Conservation (phyloP, 2,888 invertebrate genomes). For the Sphecodes monilicornis region DNA sequence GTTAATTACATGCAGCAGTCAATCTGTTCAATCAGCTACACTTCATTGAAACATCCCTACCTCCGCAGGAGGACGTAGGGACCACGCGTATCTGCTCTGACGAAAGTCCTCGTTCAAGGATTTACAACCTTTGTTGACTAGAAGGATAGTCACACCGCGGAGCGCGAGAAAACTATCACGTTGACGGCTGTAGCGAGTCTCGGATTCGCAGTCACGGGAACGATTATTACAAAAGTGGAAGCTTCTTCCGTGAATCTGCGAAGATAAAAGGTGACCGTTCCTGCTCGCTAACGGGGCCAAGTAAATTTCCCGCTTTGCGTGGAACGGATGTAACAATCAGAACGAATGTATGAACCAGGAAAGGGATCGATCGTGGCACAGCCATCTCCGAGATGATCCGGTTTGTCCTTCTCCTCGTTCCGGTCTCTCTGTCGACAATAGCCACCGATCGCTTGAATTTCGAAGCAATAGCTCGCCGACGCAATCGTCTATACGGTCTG, state of each 20-base stretch:
- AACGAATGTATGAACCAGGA: neutral
- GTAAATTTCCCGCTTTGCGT: slow-evolving; percentile 33
- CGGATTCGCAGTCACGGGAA: neutral
- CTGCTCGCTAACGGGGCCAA: neutral
- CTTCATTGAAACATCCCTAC: no score
- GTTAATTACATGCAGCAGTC: no score
- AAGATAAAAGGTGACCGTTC: slow-evolving; percentile 27
- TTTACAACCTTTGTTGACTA: no score
- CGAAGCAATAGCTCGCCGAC: slow-evolving; percentile 66
- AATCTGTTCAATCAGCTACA: no score
- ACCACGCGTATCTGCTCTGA: no score
- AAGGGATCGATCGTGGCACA: slow-evolving; percentile 32
- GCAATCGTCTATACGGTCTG: slow-evolving; percentile 65
- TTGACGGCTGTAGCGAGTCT: no score
- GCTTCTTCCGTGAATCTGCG: neutral
- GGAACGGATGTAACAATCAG: slow-evolving; percentile 36
- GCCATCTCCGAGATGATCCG: slow-evolving; percentile 53
- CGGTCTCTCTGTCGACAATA: slow-evolving; percentile 50
- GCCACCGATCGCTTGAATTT: slow-evolving; percentile 61
- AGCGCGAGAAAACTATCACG: no score
- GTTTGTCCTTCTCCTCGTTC: slow-evolving; percentile 48
- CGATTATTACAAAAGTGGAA: slow-evolving; percentile 7
- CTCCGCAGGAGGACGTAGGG: no score
- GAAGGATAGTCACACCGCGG: no score
- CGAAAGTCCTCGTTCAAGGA: no score